Base-by-base conservation (phyloP, 2,888 invertebrate species). In the Neoaliturus tenellus region DNA sequence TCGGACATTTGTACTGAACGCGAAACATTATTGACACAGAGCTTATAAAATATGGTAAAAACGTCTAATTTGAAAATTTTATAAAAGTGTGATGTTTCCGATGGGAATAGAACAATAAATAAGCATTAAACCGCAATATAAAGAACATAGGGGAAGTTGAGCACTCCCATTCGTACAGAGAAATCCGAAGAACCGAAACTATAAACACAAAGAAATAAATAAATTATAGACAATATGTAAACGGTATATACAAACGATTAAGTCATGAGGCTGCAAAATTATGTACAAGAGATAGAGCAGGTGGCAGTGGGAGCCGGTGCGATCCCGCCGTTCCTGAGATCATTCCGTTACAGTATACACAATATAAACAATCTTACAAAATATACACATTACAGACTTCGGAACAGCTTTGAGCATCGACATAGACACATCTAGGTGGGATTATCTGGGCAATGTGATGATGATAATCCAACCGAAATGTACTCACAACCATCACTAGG, bases 161-260 rank as follows among this genome's bases (percentile, higher is more conserved):
- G 55, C 78, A 78, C 78, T 48, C 48, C 75, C 78, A 31, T 78
- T 75, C 41, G 28, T 35, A 33, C 33, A 78, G 17, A 28, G 31
- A 75, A 48, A 75, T 75, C 75, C 55, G 82, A 82, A 82, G 82
- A 69, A 82, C 41, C 44, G 82, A 82, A 82, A 71, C 48, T 84
- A 67, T 81, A 33, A 81, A 84, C 83, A 83, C 83, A 84, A 84
- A 84, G 84, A 82, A 84, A 84, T 84, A 84, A 84, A 84, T 84
- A 84, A 84, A 84, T 84, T 84, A 84, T 84, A 84, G 67, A 82
- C 84, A 84, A 84, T 81, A 84, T 80, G 62, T 78, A 81, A 23
- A 67, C 12, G 58, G 35, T 83, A 83, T 83, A 48, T 80, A 80
- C 69, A 78, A 78, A 67, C n/a, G n/a, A n/a, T n/a, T 69, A 78